Evolutionary conservation across 2,888 invertebrate species (phyloP).

Genomic region (Acanthosoma haemorrhoidale): DNA sequence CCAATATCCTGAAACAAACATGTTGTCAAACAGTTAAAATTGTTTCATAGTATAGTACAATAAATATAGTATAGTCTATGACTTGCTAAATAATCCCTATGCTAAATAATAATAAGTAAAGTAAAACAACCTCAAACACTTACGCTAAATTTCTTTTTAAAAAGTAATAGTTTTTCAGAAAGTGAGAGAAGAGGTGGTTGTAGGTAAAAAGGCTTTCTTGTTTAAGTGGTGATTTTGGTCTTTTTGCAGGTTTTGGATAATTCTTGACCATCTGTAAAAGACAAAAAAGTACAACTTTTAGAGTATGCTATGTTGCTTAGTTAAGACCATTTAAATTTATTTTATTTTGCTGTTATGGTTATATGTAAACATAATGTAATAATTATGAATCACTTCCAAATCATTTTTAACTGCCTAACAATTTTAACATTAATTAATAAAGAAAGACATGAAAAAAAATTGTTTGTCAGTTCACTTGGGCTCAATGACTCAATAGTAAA

Average conservation of each 20-base stretch:
- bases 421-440: too few relatives aligned
- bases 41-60: neutral
- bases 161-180: slow-evolving; percentile 42
- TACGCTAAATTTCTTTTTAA: slow-evolving; percentile 43
- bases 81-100: too few relatives aligned
- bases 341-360: too few relatives aligned
- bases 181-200: slow-evolving; percentile 40
- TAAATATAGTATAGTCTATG: neutral
- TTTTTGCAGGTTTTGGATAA: slow-evolving; percentile 40
- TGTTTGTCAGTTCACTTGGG: too few relatives aligned
- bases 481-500: too few relatives aligned
- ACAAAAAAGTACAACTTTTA: too few relatives aligned
- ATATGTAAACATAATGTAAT: too few relatives aligned
- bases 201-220: slow-evolving; percentile 25
- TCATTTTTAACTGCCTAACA: too few relatives aligned
- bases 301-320: too few relatives aligned
- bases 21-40: neutral
- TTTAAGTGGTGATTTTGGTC: slow-evolving; percentile 39
- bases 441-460: too few relatives aligned
- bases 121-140: slow-evolving; percentile 31
- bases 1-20: slow-evolving; percentile 61
- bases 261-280: slow-evolving; percentile 38
- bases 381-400: too few relatives aligned
- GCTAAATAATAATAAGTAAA: neutral
- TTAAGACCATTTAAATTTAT: too few relatives aligned